Base-by-base conservation (phyloP, 2,888 invertebrate genomes). In the Pyrrhia umbra region DNA sequence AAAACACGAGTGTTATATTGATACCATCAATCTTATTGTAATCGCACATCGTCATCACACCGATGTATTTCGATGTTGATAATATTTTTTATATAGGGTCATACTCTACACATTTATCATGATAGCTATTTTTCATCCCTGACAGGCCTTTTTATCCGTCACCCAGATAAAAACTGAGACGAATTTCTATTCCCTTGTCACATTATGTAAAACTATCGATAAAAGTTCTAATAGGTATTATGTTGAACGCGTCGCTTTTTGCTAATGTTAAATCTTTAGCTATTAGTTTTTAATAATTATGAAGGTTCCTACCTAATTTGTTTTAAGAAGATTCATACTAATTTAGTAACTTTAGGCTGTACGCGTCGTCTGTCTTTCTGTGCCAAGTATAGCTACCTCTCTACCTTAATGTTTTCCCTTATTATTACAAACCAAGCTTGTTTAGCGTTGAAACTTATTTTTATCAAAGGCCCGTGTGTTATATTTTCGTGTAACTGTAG, bases 71-170 rank as follows among this genome's bases (percentile, higher is more conserved):
- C 45, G 25, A 40, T 66, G 46, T 37, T 51, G 45, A 42, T 42
- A 43, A 62, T 57, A 20, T 62, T 61, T 54, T 71, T 74, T 43
- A 55, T 60, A 56, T 58, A 60, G 56, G 57, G 40, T 55, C 52
- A 45, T 34, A 70, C 46, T 55, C 20, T 23, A 27, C 40, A 45
- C 62, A 75, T 75, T 67, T 63, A 75, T 74, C 76, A 71, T 49
- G 43, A 37, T 39, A 60, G 68, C 68, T 68, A 68, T 76, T 60
- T 67, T 67, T 75, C 56, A 63, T 63, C 63, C 46, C 20, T 42
- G 68, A 63, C 75, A 50, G 66, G 50, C 47, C 45, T 52, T 72
- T 67, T 71, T 72, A 65, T 68, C 61, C 61, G 64, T 55, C 64
- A 40, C 46, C 25, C 45, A 34, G 63, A 72, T 68, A 75, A 64